A percentile compares a stretch with the other conserved stretches of the same genome.
Conservation (phyloP, 2,797 vertebrate species). For the Semotilus atromaculatus region DNA sequence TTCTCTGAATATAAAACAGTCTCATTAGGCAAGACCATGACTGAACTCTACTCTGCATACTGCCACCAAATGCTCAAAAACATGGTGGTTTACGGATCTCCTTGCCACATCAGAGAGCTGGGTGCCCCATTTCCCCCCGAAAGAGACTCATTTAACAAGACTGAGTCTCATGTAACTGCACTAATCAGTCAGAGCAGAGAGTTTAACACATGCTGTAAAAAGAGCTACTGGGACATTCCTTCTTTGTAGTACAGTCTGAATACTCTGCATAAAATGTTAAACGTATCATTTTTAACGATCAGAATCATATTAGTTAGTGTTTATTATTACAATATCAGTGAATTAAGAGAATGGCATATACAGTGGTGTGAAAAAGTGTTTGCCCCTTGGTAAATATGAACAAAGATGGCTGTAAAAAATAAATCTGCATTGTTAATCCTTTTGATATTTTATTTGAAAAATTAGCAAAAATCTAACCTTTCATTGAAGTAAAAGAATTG, state of each 20-base stretch:
- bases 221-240: not conserved
- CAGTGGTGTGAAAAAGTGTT: too few species aligned
- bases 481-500: too few species aligned
- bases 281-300: not conserved
- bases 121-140: not conserved
- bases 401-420: too few species aligned
- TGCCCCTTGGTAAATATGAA: too few species aligned
- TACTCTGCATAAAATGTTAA: not conserved
- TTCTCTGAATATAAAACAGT: conserved; percentile 54
- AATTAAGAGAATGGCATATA: not conserved
- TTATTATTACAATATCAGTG: not conserved
- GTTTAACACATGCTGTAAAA: conserved; percentile 46
- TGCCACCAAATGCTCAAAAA: conserved; percentile 56
- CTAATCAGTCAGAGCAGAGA: conserved; percentile 73
- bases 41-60: conserved; percentile 39
- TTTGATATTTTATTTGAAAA: too few species aligned
- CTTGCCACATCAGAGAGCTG: conserved; percentile 64
- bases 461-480: too few species aligned
- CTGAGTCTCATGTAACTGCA: conserved; percentile 64
- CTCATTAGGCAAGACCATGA: conserved; percentile 41
- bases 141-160: conserved; percentile 49
- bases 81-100: conserved; percentile 60
- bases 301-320: not conserved
- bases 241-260: not conserved
- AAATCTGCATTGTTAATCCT: too few species aligned